phyloP scores from a whole-genome alignment of 2,888 invertebrate species.

The Bembecia ichneumoniformis region DNA sequence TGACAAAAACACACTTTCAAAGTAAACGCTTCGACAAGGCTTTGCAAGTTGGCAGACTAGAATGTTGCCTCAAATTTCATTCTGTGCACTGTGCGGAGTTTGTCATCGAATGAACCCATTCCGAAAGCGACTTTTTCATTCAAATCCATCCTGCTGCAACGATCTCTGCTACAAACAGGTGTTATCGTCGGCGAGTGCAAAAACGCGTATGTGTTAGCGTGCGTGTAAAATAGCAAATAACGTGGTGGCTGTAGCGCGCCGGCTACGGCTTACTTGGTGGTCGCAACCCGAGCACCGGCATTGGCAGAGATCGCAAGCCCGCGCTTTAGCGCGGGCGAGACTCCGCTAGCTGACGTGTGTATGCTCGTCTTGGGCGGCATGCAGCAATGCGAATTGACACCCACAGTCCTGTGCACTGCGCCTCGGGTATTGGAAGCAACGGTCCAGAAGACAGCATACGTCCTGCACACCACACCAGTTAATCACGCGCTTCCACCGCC shows the following conservation, averaged over 20 bases:
- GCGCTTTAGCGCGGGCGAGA: conserved; percentile 60
- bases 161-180: neutral
- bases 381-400: conserved; percentile 91
- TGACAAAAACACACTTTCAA: too few relatives aligned
- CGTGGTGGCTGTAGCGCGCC: conserved; percentile 12
- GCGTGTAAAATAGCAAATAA: neutral
- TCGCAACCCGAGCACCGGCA: conserved; percentile 64
- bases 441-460: conserved; percentile 90
- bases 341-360: conserved; percentile 72
- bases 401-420: conserved; percentile 87
- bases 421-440: conserved; percentile 89
- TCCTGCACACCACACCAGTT: conserved; percentile 74
- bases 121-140: too few relatives aligned
- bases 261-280: conserved; percentile 67
- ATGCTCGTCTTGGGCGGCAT: conserved; percentile 81
- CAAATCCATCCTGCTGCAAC: too few relatives aligned
- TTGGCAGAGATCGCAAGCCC: conserved; percentile 65
- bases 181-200: neutral
- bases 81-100: too few relatives aligned
- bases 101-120: too few relatives aligned
- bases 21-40: too few relatives aligned
- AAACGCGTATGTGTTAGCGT: neutral
- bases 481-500: conserved; percentile 40
- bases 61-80: too few relatives aligned
- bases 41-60: too few relatives aligned